Conservation (phyloP, 2,113 vertebrate genomes). For the Phalacrocorax carbo region DNA sequence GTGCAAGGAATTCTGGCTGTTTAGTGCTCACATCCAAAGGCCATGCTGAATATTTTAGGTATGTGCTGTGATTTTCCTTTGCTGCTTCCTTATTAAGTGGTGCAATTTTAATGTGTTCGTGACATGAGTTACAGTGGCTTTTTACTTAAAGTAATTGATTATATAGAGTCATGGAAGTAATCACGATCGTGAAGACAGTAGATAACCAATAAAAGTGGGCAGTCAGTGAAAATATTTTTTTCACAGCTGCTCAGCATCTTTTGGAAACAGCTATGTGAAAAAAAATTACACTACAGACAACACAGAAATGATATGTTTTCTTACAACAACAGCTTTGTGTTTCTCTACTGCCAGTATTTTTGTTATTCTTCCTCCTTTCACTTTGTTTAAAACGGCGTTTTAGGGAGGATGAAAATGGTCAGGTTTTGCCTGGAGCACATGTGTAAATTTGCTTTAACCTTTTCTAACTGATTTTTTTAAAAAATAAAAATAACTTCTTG, state of each 20-base stretch:
- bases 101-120: slow-evolving; percentile 5
- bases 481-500: not conserved
- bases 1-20: not conserved
- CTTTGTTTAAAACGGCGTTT: not conserved
- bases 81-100: not conserved
- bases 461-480: not conserved
- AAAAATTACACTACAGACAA: not conserved
- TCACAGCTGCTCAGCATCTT: not conserved
- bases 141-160: not conserved
- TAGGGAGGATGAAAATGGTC: not conserved
- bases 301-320: not conserved
- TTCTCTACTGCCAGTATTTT: not conserved
- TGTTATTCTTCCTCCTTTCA: not conserved
- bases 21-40: not conserved
- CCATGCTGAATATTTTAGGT: not conserved
- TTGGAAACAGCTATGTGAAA: not conserved
- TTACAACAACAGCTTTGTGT: not conserved
- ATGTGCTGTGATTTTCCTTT: not conserved
- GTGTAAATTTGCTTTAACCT: not conserved
- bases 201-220: not conserved
- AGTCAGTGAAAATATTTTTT: not conserved
- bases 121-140: not conserved
- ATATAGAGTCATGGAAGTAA: not conserved
- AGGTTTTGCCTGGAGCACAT: not conserved
- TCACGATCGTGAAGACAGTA: fast-evolving